Conservation (phyloP, 2,888 invertebrate species). For the Tipula helvola region DNA sequence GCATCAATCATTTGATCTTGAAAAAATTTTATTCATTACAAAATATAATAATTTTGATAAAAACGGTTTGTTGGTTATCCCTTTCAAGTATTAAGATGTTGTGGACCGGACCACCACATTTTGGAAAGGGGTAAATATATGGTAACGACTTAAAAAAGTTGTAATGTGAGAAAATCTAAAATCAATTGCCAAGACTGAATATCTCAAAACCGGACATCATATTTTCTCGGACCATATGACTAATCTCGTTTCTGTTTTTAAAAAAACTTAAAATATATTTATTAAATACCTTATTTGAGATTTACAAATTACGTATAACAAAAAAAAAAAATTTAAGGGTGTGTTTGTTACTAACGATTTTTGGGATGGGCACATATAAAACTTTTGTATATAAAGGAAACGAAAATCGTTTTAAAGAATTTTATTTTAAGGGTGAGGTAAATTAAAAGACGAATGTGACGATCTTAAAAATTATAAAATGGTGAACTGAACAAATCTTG, state of each 20-base stretch:
- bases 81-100: neutral
- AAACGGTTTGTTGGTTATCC: neutral
- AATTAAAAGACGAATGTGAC: neutral
- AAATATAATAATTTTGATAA: neutral
- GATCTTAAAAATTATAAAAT: neutral
- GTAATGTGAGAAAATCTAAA: neutral
- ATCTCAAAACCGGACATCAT: neutral
- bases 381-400: neutral
- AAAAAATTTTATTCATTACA: neutral
- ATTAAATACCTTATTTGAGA: neutral
- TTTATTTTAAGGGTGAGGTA: neutral
- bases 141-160: neutral
- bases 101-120: neutral
- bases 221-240: neutral
- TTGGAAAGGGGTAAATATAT: neutral
- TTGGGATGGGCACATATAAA: neutral
- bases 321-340: neutral
- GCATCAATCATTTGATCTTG: neutral
- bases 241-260: neutral
- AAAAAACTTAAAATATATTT: neutral
- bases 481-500: neutral
- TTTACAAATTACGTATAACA: neutral
- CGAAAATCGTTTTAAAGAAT: neutral
- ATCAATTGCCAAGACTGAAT: neutral
- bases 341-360: neutral